Percentiles rank a stretch among this genome's conserved stretches.
phyloP scores from a whole-genome alignment of 2,888 invertebrate species.

The Mesorhabditis spiculigera region DNA sequence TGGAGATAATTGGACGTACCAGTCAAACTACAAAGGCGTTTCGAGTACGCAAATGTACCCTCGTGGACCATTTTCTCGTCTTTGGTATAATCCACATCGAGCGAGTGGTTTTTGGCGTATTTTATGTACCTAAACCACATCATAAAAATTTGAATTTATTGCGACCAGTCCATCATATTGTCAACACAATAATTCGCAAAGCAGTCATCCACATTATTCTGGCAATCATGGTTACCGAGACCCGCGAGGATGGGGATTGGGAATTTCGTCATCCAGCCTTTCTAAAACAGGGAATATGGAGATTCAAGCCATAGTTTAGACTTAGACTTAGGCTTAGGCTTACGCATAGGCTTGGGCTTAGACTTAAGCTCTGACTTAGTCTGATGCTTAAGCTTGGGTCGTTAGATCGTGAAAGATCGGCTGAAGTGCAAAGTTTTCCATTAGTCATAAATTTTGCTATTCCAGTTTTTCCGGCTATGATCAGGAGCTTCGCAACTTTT shows the following conservation, averaged over 20 bases:
- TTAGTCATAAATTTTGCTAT: no score
- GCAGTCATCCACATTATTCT: constrained; percentile 54
- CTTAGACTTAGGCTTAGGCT: no score
- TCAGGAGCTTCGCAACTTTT: no score
- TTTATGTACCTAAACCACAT: constrained; percentile 42
- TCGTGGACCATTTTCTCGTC: constrained; percentile 21
- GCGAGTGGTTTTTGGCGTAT: constrained; percentile 35
- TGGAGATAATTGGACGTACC: no score
- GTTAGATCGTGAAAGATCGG: no score
- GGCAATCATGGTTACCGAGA: constrained; percentile 57
- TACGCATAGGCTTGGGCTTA: no score
- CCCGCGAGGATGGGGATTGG: constrained; percentile 49
- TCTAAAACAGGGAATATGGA: constrained; percentile 23
- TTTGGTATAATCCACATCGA: constrained; percentile 35
- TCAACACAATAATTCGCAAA: constrained; percentile 42
- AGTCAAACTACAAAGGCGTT: constrained; percentile 38
- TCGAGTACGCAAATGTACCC: constrained; percentile 49
- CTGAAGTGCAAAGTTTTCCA: no score
- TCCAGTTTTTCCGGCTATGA: no score
- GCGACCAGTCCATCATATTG: constrained; percentile 40
- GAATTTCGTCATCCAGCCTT: constrained; percentile 43
- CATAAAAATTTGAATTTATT: background rate
- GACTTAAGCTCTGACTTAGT: no score
- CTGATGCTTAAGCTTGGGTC: no score
- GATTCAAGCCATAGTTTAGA: no score